Evolutionary conservation across 2,113 vertebrate genomes (phyloP).

Genomic region (Galeopterus variegatus): DNA sequence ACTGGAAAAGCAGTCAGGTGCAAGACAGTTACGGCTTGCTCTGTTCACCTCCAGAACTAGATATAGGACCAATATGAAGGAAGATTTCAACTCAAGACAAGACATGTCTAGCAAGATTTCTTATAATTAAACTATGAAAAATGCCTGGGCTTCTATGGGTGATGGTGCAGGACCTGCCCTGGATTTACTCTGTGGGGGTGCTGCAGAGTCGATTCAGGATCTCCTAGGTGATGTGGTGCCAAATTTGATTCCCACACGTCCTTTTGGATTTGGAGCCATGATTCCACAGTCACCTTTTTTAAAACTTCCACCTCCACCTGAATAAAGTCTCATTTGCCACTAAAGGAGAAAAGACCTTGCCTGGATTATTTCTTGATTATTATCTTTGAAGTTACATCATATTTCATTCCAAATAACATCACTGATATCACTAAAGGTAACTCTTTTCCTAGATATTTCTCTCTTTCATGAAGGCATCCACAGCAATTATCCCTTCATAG

Average conservation of each 20-base stretch:
- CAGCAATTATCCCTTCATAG: background rate
- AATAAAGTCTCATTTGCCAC: slow-evolving; percentile 11
- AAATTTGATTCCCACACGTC: background rate
- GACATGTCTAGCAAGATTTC: background rate
- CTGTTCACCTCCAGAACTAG: background rate
- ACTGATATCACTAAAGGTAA: background rate
- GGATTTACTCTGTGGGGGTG: background rate
- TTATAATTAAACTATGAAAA: background rate
- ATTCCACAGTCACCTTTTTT: background rate
- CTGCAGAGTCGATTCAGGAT: background rate
- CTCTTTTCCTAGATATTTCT: background rate
- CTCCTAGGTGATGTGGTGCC: background rate
- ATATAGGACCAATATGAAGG: background rate
- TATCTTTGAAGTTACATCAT: background rate
- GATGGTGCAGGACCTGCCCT: background rate
- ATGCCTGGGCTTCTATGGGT: background rate
- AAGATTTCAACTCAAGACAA: background rate
- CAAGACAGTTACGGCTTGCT: background rate
- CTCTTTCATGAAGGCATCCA: background rate
- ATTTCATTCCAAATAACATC: background rate
- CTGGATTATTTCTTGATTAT: background rate
- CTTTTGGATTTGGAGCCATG: background rate
- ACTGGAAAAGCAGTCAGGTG: background rate
- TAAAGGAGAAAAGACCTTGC: background rate
- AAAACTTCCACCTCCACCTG: background rate